phyloP scores from a whole-genome alignment of 2,888 invertebrate genomes.

The Harpagoxenus sublaevis region DNA sequence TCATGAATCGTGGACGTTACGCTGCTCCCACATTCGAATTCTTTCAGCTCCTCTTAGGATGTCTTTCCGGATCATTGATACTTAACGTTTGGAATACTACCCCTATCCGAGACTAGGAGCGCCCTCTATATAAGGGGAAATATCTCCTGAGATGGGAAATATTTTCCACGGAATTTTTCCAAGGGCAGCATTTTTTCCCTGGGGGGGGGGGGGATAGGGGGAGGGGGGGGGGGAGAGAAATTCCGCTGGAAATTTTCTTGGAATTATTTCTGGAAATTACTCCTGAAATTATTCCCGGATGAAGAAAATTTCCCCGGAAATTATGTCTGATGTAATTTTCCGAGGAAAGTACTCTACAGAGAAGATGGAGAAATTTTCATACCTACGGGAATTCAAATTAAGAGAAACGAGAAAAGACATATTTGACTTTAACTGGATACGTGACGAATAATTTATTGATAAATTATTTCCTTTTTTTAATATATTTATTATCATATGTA shows the following conservation, averaged over 20 bases:
- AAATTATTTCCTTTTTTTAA: not conserved
- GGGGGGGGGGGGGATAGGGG: not conserved
- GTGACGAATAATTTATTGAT: not conserved
- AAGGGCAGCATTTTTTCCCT: not conserved
- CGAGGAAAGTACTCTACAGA: not conserved
- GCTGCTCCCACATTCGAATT: not conserved
- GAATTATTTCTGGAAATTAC: slow-evolving; percentile 42
- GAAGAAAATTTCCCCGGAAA: slow-evolving; percentile 31
- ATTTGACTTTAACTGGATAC: not conserved
- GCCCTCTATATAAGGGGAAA: not conserved
- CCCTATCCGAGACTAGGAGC: not conserved
- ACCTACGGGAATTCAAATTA: not conserved
- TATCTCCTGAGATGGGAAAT: not conserved
- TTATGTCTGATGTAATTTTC: slow-evolving; percentile 31
- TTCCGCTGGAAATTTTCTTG: slow-evolving; percentile 29
- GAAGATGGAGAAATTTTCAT: slow-evolving; percentile 18
- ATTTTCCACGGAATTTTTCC: not conserved
- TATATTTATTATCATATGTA: not conserved
- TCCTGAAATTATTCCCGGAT: slow-evolving; percentile 14
- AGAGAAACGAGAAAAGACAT: not conserved
- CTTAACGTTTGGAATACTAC: not conserved
- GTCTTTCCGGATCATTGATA: not conserved
- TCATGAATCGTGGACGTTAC: not conserved
- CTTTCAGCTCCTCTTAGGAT: not conserved
- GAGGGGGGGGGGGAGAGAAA: not conserved